Percentiles rank a stretch among this genome's conserved stretches.
Conservation (phyloP, 1,140 invertebrate genomes). For the Pristionchus pacificus region DNA sequence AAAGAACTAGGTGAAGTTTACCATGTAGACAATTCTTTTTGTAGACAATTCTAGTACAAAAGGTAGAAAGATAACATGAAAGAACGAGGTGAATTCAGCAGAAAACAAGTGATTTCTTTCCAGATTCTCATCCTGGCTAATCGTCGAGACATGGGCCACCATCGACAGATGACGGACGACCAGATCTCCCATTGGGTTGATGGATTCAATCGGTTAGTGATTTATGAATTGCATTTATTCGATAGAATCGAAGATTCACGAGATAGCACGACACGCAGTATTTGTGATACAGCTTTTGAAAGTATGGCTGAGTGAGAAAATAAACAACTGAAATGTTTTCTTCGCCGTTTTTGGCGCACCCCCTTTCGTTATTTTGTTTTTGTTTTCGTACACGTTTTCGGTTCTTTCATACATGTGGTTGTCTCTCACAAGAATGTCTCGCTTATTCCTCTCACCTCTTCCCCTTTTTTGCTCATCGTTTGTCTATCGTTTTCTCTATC, state of each 20-base stretch:
- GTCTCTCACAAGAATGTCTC: too few species aligned
- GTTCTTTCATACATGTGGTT: too few species aligned
- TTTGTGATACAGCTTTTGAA: conserved; percentile 5
- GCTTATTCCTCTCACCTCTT: too few species aligned
- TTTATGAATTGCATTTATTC: conserved; percentile 37
- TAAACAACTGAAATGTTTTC: not conserved
- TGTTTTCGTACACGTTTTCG: not conserved
- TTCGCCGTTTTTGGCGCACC: not conserved
- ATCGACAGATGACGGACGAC: conserved; percentile 65
- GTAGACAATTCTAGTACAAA: too few species aligned
- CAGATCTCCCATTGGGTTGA: conserved; percentile 60
- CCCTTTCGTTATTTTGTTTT: not conserved
- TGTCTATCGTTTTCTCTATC: too few species aligned
- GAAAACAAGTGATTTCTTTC: not conserved
- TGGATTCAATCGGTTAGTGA: conserved; percentile 68
- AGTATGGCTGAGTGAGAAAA: not conserved
- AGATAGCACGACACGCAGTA: too few species aligned
- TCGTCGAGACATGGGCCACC: conserved; percentile 90
- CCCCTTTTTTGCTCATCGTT: too few species aligned
- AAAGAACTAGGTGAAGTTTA: too few species aligned
- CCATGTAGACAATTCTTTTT: too few species aligned
- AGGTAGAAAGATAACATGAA: too few species aligned
- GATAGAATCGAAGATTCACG: not conserved
- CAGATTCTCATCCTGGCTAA: conserved; percentile 26
- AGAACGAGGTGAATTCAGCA: too few species aligned